These are phyloP conservation scores for Dorcus parallelipipedus DNA, from an alignment of 2,888 invertebrate species.

Conservation along the genomic window DNA sequence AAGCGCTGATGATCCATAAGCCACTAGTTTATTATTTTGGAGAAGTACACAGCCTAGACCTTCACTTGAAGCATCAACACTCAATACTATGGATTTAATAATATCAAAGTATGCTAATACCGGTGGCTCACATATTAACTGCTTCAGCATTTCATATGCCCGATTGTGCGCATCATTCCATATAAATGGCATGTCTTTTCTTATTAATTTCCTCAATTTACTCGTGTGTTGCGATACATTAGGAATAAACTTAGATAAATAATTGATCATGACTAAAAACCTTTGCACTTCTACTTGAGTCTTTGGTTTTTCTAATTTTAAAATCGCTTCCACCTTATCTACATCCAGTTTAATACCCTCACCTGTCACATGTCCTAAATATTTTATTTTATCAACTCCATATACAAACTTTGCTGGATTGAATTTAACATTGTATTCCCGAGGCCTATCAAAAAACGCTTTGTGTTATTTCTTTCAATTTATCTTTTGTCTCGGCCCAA, in stretches of 20 bases:
- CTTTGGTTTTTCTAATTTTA: neutral
- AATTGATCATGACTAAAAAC: constrained; percentile 27
- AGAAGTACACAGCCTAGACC: constrained; percentile 25
- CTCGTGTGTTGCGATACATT: constrained; percentile 24
- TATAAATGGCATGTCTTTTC: too few relatives aligned
- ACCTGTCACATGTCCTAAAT: neutral
- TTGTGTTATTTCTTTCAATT: constrained; percentile 23
- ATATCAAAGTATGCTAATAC: constrained; percentile 19
- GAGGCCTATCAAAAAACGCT: too few relatives aligned
- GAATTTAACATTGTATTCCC: constrained; percentile 19
- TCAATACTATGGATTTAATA: constrained; percentile 15
- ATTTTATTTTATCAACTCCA: too few relatives aligned
- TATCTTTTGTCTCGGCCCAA: constrained; percentile 21
- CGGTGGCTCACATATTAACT: constrained; percentile 6
- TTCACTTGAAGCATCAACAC: constrained; percentile 23
- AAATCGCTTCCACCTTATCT: neutral
- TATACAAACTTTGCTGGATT: constrained; percentile 18
- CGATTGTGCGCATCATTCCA: too few relatives aligned
- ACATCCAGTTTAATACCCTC: constrained; percentile 3
- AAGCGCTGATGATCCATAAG: constrained; percentile 30
- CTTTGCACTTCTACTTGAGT: constrained; percentile 11
- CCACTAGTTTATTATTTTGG: constrained; percentile 28
- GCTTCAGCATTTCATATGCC: too few relatives aligned
- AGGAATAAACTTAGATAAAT: constrained; percentile 22
- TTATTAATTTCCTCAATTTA: constrained; percentile 13